phyloP scores from a whole-genome alignment of 2,888 invertebrate genomes.

The Noctuana brunneofusca region DNA sequence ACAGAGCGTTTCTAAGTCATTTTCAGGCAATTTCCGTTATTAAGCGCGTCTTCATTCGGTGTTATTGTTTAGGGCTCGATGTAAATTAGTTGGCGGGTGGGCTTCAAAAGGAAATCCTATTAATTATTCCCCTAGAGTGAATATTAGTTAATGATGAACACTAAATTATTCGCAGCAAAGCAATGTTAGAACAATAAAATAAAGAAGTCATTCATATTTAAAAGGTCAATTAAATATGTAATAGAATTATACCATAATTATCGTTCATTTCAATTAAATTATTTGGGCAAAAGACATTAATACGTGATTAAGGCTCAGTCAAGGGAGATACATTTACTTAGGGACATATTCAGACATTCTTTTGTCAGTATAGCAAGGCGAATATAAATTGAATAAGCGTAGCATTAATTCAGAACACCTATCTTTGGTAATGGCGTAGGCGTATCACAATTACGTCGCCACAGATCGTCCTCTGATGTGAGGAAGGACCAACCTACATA shows the following conservation, averaged over 20 bases:
- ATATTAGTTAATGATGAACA: conserved; percentile 28
- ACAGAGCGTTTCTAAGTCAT: conserved; percentile 53
- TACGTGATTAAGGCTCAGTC: not conserved
- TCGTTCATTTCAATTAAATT: not conserved
- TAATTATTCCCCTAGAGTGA: conserved; percentile 53
- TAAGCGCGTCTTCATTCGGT: conserved; percentile 60
- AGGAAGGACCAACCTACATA: conserved; percentile 28
- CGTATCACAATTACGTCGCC: conserved; percentile 28
- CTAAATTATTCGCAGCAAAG: not conserved
- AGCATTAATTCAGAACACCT: conserved; percentile 28
- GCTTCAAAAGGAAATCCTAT: conserved; percentile 58
- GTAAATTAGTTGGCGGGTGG: conserved; percentile 62
- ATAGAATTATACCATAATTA: not conserved
- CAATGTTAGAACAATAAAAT: not conserved
- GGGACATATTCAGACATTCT: not conserved
- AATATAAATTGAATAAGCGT: conserved; percentile 13
- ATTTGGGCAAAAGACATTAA: not conserved
- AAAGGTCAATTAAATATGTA: not conserved
- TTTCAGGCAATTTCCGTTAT: conserved; percentile 64
- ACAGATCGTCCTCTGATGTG: conserved; percentile 27
- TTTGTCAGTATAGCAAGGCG: not conserved
- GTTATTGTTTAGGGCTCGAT: conserved; percentile 66
- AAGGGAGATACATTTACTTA: not conserved
- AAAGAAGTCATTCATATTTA: not conserved
- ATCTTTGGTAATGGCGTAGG: conserved; percentile 29